These are phyloP conservation scores for Noturus placidus DNA, from an alignment of 2,113 vertebrate genomes.

Conservation along the genomic window DNA sequence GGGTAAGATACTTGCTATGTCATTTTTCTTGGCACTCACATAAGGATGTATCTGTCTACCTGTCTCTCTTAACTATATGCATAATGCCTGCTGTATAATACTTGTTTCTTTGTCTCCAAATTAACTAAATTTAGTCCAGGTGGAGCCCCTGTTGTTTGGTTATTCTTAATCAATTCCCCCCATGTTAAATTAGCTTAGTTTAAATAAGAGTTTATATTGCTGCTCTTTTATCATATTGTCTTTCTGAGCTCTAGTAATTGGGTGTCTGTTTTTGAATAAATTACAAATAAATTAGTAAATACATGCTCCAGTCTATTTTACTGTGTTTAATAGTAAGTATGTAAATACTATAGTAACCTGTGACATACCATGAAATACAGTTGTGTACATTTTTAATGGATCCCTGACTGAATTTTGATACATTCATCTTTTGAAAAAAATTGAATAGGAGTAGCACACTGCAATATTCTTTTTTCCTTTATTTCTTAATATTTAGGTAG, in stretches of 20 bases:
- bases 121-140: neutral
- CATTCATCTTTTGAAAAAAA: neutral
- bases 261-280: neutral
- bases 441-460: neutral
- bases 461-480: neutral
- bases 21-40: neutral
- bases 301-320: neutral
- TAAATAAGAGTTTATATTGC: neutral
- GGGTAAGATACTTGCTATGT: conserved; percentile 73
- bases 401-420: neutral
- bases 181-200: neutral
- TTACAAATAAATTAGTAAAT: neutral
- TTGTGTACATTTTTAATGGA: neutral
- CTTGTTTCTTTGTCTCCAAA: neutral
- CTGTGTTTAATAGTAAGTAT: neutral
- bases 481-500: neutral
- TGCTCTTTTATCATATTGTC: neutral
- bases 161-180: neutral
- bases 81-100: neutral
- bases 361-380: neutral
- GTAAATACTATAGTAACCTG: neutral
- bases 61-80: neutral
- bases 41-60: neutral
- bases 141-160: neutral
- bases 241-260: too few species aligned